phyloP scores from a whole-genome alignment of 53 echinoderm and acorn worm genomes.

The Paelopatides confundens region DNA sequence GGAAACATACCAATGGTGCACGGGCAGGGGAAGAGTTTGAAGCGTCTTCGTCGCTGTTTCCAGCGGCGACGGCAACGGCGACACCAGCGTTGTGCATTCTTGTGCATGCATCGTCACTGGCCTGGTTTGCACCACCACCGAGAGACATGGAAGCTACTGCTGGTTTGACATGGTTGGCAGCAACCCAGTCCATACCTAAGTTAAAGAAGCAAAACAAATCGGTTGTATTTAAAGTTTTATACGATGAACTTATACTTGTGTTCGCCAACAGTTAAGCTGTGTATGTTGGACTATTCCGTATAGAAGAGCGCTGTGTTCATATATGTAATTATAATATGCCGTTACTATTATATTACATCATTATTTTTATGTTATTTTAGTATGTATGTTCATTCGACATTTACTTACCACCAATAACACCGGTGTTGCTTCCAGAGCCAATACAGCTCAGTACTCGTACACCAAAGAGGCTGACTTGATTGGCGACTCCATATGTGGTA shows the following conservation, averaged over 20 bases:
- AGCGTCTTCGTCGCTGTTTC: neutral
- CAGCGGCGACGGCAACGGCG: neutral
- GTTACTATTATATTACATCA: too few relatives aligned
- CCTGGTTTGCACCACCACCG: neutral
- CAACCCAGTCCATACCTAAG: slow-evolving; percentile 22
- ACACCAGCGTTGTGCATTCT: slow-evolving; percentile 1
- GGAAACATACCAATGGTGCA: neutral
- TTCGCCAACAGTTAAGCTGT: too few relatives aligned
- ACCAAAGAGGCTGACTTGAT: slow-evolving; percentile 31
- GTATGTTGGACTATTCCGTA: too few relatives aligned
- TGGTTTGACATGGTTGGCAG: neutral
- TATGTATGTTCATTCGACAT: too few relatives aligned
- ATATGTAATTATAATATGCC: too few relatives aligned
- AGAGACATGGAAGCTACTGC: neutral
- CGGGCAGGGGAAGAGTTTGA: neutral
- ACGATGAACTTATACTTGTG: too few relatives aligned
- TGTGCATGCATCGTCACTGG: neutral
- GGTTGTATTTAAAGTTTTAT: too few relatives aligned
- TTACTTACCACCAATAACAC: slow-evolving; percentile 57
- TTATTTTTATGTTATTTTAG: too few relatives aligned
- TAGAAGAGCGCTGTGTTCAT: too few relatives aligned
- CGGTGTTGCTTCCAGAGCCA: slow-evolving; percentile 67
- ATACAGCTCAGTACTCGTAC: slow-evolving; percentile 65
- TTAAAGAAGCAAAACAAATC: too few relatives aligned
- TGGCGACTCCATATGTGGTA: slow-evolving; percentile 62